A percentile compares a stretch with the other conserved stretches of the same genome.
These are phyloP conservation scores for Aramus guarauna DNA, from an alignment of 2,113 vertebrate species.

Conservation along the genomic window DNA sequence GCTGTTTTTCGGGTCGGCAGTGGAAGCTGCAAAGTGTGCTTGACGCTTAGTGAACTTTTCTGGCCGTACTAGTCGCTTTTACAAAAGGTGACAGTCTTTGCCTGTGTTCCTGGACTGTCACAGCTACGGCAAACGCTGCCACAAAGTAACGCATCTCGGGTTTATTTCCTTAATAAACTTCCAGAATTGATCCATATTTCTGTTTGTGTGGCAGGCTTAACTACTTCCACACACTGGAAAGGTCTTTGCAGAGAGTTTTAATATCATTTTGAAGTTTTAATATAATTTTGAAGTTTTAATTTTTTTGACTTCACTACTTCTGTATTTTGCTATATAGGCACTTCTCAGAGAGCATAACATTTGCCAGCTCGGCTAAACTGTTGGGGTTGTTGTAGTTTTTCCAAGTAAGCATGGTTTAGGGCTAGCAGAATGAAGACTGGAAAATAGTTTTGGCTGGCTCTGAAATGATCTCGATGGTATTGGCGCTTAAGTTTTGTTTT, in stretches of 20 bases:
- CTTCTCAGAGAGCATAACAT: background rate
- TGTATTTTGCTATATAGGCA: fast-evolving
- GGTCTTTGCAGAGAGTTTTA: background rate
- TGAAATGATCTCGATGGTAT: background rate
- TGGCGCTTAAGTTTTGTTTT: background rate
- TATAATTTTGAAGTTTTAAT: background rate
- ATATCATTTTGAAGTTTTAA: background rate
- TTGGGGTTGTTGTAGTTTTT: background rate
- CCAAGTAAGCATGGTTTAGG: background rate
- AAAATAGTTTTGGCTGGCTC: background rate
- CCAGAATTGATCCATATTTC: background rate
- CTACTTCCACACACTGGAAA: background rate
- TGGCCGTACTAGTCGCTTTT: background rate
- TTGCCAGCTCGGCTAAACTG: background rate
- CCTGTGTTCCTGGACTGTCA: background rate
- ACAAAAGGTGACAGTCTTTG: background rate
- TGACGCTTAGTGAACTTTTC: background rate
- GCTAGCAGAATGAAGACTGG: background rate
- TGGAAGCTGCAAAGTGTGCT: background rate
- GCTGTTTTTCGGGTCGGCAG: no score
- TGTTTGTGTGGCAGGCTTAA: background rate
- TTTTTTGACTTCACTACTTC: background rate
- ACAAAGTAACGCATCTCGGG: no score
- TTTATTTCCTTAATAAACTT: background rate
- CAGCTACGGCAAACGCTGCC: background rate